A percentile compares a stretch with the other conserved stretches of the same genome.
Evolutionary conservation across 1,140 invertebrate genomes (phyloP).

Genomic region (Panagrolaimus sp.): DNA sequence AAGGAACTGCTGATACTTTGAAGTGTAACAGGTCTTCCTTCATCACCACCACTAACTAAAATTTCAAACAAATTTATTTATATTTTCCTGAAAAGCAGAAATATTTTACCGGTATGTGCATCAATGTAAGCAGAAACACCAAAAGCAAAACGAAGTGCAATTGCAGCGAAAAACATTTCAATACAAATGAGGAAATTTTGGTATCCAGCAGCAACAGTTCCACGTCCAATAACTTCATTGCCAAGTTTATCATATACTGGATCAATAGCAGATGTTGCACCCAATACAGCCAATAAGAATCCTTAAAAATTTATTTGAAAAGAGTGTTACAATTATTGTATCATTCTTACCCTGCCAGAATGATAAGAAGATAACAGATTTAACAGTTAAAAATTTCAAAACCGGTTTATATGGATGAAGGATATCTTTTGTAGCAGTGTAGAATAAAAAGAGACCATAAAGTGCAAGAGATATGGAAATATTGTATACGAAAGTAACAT

Average conservation of each 20-base stretch:
- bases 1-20: constrained; percentile 96
- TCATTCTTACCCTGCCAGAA: constrained; percentile 89
- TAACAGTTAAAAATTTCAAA: constrained; percentile 97
- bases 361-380: constrained; percentile 97
- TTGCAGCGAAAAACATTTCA: constrained; percentile 95
- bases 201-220: constrained; percentile 96
- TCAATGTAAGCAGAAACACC: constrained; percentile 58
- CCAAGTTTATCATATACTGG: constrained; percentile 75
- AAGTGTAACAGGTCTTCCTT: constrained; percentile 88
- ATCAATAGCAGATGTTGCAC: constrained; percentile 87
- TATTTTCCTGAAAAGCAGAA: neutral
- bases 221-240: constrained; percentile 68
- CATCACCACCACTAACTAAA: constrained; percentile 50
- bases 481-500: constrained; percentile 97
- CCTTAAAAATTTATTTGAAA: constrained; percentile 27
- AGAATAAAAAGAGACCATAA: constrained; percentile 95
- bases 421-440: constrained; percentile 91
- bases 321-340: neutral
- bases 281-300: constrained; percentile 86
- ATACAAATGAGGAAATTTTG: constrained; percentile 99
- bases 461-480: constrained; percentile 90
- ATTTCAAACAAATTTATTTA: constrained; percentile 19
- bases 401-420: constrained; percentile 94
- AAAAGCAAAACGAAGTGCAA: constrained; percentile 93
- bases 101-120: constrained; percentile 62